Percentiles rank a stretch among this genome's conserved stretches.
Evolutionary conservation across 2,797 vertebrate species (phyloP).

Genomic region (Lateolabrax maculatus): DNA sequence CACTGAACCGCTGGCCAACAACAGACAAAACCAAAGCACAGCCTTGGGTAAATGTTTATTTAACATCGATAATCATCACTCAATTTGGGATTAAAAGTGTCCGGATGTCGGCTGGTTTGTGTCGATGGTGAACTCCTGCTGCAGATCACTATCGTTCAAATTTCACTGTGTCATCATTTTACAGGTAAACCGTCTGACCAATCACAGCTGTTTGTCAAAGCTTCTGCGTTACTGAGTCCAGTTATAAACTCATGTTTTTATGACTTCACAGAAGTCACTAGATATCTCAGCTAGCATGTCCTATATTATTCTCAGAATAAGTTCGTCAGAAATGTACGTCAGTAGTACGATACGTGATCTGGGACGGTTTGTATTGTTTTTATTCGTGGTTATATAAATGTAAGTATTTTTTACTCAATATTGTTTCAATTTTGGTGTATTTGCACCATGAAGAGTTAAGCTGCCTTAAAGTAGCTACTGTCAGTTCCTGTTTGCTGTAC

Average conservation of each 20-base stretch:
- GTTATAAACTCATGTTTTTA: no score
- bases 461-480: not conserved
- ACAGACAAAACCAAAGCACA: slow-evolving; percentile 1
- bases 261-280: no score
- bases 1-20: not conserved
- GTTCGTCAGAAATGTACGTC: no score
- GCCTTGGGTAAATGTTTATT: not conserved
- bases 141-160: no score
- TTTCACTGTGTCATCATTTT: not conserved
- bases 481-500: no score
- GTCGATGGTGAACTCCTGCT: not conserved
- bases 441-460: not conserved
- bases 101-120: no score
- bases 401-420: not conserved
- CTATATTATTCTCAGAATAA: no score
- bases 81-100: slow-evolving; percentile 1
- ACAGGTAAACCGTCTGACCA: not conserved
- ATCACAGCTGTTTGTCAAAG: not conserved
- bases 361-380: not conserved
- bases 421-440: not conserved
- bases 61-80: not conserved
- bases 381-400: not conserved
- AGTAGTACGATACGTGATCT: not conserved
- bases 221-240: not conserved
- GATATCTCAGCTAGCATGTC: no score